Evolutionary conservation across 2,888 invertebrate species (phyloP).

Genomic region (Sepioteuthis lessoniana): DNA sequence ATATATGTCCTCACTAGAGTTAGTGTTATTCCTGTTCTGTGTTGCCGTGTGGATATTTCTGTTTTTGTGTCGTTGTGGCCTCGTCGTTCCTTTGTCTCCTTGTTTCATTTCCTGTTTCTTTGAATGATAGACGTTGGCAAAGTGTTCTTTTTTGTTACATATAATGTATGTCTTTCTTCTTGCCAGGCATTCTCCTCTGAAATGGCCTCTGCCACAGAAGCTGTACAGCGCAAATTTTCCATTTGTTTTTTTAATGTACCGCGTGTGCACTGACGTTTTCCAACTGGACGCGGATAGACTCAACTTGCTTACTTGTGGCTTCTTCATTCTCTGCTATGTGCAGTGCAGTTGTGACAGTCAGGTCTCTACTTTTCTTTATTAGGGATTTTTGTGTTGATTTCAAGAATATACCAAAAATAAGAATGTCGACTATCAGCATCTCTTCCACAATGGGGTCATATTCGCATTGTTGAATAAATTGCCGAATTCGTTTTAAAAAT

Average conservation of each 20-base stretch:
- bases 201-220: not conserved
- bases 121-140: not conserved
- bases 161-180: not conserved
- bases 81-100: not conserved
- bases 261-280: not conserved
- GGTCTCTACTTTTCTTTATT: not conserved
- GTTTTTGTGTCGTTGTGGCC: not conserved
- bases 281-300: not conserved
- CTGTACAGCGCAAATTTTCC: not conserved
- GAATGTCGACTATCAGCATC: too few species aligned
- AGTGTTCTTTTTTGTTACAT: not conserved
- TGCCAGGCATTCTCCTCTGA: not conserved
- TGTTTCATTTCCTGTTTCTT: not conserved
- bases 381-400: not conserved
- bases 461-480: not conserved
- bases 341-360: not conserved
- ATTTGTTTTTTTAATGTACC: not conserved
- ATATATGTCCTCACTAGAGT: not conserved
- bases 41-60: not conserved
- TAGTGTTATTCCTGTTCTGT: not conserved
- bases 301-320: too few species aligned
- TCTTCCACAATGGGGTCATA: not conserved
- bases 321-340: not conserved
- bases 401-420: too few species aligned
- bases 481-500: not conserved